A percentile compares a stretch with the other conserved stretches of the same genome.
Conservation (phyloP, 2,797 vertebrate species). For the Catharus ustulatus region DNA sequence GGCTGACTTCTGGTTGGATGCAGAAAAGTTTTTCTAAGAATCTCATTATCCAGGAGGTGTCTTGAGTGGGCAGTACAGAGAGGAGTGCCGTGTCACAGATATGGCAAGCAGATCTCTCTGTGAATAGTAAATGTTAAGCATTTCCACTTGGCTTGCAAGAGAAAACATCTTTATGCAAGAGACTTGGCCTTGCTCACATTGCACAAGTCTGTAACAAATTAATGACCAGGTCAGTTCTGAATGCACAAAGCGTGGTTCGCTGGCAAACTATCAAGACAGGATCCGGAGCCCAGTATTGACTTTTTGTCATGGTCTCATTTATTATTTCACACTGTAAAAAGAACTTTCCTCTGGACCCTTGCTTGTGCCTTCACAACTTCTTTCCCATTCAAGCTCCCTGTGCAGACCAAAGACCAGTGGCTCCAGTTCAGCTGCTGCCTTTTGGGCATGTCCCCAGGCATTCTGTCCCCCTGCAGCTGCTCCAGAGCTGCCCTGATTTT, state of each 20-base stretch:
- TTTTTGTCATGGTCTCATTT: slow-evolving; percentile 46
- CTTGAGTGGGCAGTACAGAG: slow-evolving; percentile 5
- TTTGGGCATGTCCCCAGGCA: neutral
- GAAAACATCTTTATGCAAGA: slow-evolving; percentile 55
- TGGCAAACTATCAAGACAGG: slow-evolving; percentile 27
- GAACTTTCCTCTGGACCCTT: slow-evolving; percentile 17
- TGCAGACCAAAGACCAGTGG: neutral
- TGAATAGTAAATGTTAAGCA: slow-evolving; percentile 13
- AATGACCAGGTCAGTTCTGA: slow-evolving; percentile 63
- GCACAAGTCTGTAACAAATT: slow-evolving; percentile 56
- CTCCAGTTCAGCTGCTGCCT: neutral
- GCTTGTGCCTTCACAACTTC: neutral
- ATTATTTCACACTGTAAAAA: slow-evolving; percentile 15
- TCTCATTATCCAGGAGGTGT: neutral
- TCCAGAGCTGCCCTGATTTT: neutral
- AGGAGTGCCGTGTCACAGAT: neutral
- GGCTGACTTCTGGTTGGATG: neutral
- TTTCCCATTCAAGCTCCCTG: neutral
- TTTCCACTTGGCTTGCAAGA: slow-evolving; percentile 50
- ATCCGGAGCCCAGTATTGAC: neutral
- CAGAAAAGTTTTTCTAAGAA: neutral
- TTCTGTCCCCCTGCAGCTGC: neutral
- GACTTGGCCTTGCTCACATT: slow-evolving; percentile 42
- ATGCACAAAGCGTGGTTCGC: neutral
- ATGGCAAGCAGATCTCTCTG: neutral